Base-by-base conservation (phyloP, 1,140 invertebrate species). In the Drosophila gunungcola region DNA sequence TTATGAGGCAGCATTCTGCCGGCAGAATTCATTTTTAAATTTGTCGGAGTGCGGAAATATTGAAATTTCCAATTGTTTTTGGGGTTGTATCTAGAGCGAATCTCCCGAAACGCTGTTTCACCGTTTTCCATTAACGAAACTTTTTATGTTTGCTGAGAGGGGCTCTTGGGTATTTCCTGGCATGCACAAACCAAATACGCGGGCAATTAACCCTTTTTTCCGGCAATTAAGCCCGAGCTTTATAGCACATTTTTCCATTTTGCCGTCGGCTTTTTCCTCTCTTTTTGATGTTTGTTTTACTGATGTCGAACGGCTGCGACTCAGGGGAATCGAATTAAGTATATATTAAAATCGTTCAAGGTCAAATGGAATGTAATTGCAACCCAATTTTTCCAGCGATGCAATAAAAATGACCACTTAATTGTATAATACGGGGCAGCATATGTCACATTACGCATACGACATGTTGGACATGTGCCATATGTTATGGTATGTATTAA, bases 201-300 rank as follows among this genome's bases (percentile, higher is more conserved):
- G 42, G 64, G 64, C 67, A 70, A 70, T 70, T 70, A 70, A 70
- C 67, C 67, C 67, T 70, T 70, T 61, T 70, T 70, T 70, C 67
- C 67, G 67, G 67, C 67, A 70, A 70, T 70, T 70, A 70, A 70
- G 29, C 43, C 64, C 67, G 29, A 36, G 51, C 64, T 70, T 69
- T 70, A 69, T 70, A 63, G 36, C 63, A 48, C 64, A 57, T 57
- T 70, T 69, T 70, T 56, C 29, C 64, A 69, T 70, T 70, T 70
- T 13, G 13, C 27, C 29, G 5, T 36, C 11, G 11, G 34, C 27
- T 7, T 41, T 48, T 65, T 57, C n/a, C 9, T n/a, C 39, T 16
- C 42, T 16, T 53, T 70, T 70, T 70, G 64, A 57, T 70, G 64
- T 70, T 70, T 69, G 64, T 56, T 68, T 54, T 48, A 45, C 60